Conservation (phyloP, 2,888 invertebrate species). For the Pedicia rivosa region DNA sequence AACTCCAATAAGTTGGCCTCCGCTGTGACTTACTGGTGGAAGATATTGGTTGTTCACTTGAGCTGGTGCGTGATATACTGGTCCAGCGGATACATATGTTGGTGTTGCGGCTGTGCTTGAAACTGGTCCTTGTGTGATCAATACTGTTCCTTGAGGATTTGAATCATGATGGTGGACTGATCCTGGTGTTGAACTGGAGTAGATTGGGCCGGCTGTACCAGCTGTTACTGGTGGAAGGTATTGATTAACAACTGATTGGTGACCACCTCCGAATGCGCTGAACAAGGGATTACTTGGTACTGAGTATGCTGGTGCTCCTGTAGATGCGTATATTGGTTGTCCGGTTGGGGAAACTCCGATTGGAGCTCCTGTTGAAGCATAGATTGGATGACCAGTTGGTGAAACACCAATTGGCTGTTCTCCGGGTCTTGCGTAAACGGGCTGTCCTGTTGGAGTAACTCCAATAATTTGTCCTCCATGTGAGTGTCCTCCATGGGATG, state of each 20-base stretch:
- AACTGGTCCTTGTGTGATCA: conserved; percentile 1
- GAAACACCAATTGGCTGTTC: background rate
- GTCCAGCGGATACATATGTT: too few relatives aligned
- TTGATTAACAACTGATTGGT: too few relatives aligned
- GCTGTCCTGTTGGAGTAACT: conserved; percentile 2
- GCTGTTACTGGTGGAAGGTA: conserved; percentile 4
- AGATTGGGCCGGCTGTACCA: too few relatives aligned
- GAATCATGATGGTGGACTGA: too few relatives aligned
- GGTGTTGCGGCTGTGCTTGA: conserved; percentile 1
- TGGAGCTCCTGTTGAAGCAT: conserved; percentile 3
- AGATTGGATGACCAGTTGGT: conserved; percentile 1
- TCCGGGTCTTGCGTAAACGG: background rate
- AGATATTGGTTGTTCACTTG: conserved; percentile 1
- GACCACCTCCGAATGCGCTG: too few relatives aligned
- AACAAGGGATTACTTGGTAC: too few relatives aligned
- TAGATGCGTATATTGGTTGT: conserved; percentile 1
- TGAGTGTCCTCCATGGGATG: background rate
- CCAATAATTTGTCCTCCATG: background rate
- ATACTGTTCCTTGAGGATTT: background rate
- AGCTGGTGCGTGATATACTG: too few relatives aligned
- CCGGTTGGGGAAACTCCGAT: background rate
- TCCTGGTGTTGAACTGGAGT: too few relatives aligned
- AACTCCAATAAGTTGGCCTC: background rate
- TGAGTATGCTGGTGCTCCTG: too few relatives aligned
- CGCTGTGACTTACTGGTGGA: background rate